Evolutionary conservation across 2,888 invertebrate species (phyloP), one percentile per base, ranked within the genome.

Genomic region (Agriopis marginaria): DNA sequence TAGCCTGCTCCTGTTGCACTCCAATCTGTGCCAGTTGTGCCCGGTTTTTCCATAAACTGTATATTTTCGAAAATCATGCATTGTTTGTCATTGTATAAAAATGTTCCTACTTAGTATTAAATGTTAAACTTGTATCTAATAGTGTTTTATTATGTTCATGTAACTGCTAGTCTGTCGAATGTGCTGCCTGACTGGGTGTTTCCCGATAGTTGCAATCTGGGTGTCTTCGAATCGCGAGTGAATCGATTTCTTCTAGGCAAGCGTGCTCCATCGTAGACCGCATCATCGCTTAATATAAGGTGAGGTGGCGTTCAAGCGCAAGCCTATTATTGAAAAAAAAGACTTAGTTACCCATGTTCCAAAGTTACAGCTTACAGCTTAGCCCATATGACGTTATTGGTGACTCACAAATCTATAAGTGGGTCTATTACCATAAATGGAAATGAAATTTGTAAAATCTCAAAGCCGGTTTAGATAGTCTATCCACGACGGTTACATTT

Each of bases 351-450:
- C 49, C 7, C 56, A 17, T 60, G 40, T 10, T 9, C n/a, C 9
- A 54, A 54, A 59, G 47, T 63, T 64, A 56, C 64, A 66, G 53
- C 60, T 63, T 64, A 56, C 64, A 66, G 53, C 60, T 76, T 74
- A 64, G 63, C 72, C 68, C 73, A 71, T 17, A 63, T 73, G 77
- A 81, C 73, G 75, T 56, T 70, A 72, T 75, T 55, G 54, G 58
- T 78, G 76, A 81, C 63, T 81, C 79, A 80, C 53, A 3, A 17
- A 47, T 47, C 68, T 70, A 71, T 72, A 72, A 73, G 68, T 69
- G 60, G 54, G 68, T 61, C 45, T 67, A 75, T 75, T 63, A 56
- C 77, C 73, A 76, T 77, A 81, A 69, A 78, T 75, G 77, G 78
- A 74, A 56, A 71, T 72, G 69, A 76, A 82, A 75, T 63, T 69